These are phyloP conservation scores for Drosophila virilis DNA, from an alignment of 1,140 invertebrate species.

Conservation along the genomic window DNA sequence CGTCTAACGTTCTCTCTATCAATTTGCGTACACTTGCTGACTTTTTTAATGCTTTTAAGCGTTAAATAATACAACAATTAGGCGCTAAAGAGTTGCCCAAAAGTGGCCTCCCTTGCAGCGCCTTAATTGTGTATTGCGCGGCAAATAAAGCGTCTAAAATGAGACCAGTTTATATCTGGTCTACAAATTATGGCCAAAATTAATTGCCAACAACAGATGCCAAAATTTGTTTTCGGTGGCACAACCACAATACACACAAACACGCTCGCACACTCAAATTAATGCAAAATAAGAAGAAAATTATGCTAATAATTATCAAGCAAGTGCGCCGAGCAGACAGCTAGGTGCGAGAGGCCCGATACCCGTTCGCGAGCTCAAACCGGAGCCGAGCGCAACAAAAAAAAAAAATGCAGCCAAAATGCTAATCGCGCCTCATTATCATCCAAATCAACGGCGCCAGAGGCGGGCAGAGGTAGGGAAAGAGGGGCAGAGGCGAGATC, in stretches of 20 bases:
- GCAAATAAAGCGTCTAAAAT: constrained; percentile 62
- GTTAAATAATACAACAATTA: constrained; percentile 4
- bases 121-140: constrained; percentile 51
- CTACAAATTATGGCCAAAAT: constrained; percentile 66
- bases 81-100: neutral
- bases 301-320: constrained; percentile 83
- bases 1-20: neutral
- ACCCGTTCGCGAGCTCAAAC: constrained; percentile 10
- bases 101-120: constrained; percentile 1
- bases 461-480: constrained; percentile 23
- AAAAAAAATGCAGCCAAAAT: constrained; percentile 74
- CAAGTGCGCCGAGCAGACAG: constrained; percentile 57
- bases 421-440: constrained; percentile 82
- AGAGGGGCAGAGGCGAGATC: constrained; percentile 43
- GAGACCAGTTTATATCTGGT: constrained; percentile 60
- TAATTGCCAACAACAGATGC: constrained; percentile 68
- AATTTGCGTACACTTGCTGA: neutral
- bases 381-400: constrained; percentile 19
- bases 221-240: constrained; percentile 16
- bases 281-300: constrained; percentile 79
- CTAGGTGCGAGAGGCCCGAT: constrained; percentile 19
- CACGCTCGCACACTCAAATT: constrained; percentile 39
- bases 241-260: constrained; percentile 20
- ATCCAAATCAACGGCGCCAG: constrained; percentile 72
- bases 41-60: neutral